Percentiles rank a stretch among this genome's conserved stretches.
Conservation (phyloP, 2,113 vertebrate genomes). For the Orthonyx spaldingii region DNA sequence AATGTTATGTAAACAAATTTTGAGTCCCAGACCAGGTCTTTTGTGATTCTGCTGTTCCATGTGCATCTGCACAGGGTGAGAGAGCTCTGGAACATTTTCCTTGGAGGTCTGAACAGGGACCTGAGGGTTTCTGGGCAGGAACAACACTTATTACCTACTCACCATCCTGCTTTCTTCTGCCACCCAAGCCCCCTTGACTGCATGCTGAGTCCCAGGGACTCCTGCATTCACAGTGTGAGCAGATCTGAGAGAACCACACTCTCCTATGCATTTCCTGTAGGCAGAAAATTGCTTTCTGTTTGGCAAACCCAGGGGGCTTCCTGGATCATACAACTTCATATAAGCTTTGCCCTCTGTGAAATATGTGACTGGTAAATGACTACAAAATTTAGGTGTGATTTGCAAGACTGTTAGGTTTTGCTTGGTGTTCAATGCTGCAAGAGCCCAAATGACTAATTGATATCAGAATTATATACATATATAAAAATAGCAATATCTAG, state of each 20-base stretch:
- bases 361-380: neutral
- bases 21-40: neutral
- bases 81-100: neutral
- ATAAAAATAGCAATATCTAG: neutral
- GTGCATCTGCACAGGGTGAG: neutral
- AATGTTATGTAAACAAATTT: neutral
- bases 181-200: neutral
- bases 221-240: neutral
- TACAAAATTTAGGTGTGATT: neutral
- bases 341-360: neutral
- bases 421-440: neutral
- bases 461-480: neutral
- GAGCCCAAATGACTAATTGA: neutral
- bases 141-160: neutral
- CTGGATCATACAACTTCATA: neutral
- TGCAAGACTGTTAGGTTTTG: neutral
- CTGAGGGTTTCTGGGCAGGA: neutral
- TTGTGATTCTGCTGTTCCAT: neutral
- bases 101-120: neutral
- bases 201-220: neutral
- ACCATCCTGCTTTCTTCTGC: neutral
- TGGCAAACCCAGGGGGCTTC: neutral
- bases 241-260: neutral
- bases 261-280: neutral
- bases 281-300: neutral